Evolutionary conservation across 30 jellyfish, hydroid and myxozoan genomes (phyloP).

Genomic region (Turritopsis rubra): DNA sequence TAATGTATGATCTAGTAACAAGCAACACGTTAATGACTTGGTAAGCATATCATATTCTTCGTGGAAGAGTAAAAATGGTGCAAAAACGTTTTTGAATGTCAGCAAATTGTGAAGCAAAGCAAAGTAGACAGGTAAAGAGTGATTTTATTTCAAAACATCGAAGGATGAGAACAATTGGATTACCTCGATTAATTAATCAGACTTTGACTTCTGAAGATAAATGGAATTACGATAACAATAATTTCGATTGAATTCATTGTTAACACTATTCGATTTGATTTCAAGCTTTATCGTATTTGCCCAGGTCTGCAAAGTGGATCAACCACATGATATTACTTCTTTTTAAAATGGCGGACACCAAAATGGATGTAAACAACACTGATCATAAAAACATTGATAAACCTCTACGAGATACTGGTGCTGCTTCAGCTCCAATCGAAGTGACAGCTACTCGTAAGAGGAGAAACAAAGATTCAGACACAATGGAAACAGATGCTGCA

Average conservation of each 20-base stretch:
- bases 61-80: neutral
- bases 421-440: conserved; percentile 71
- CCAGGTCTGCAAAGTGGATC: neutral
- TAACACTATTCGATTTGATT: too few species aligned
- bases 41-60: too few species aligned
- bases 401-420: conserved; percentile 62
- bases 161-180: too few species aligned
- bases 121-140: too few species aligned
- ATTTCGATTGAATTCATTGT: too few species aligned
- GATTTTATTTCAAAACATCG: too few species aligned
- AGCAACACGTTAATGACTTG: neutral
- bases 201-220: too few species aligned
- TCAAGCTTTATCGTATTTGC: neutral
- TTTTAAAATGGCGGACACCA: conserved; percentile 19
- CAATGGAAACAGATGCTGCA: conserved; percentile 75
- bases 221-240: too few species aligned
- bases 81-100: too few species aligned
- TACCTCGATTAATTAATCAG: too few species aligned
- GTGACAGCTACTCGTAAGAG: conserved; percentile 35
- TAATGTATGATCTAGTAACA: neutral
- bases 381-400: conserved; percentile 9
- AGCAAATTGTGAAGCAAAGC: too few species aligned
- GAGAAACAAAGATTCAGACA: conserved; percentile 42
- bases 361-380: conserved; percentile 27
- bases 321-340: neutral